Conservation (phyloP, 2,797 vertebrate species). For the Lutra lutra region DNA sequence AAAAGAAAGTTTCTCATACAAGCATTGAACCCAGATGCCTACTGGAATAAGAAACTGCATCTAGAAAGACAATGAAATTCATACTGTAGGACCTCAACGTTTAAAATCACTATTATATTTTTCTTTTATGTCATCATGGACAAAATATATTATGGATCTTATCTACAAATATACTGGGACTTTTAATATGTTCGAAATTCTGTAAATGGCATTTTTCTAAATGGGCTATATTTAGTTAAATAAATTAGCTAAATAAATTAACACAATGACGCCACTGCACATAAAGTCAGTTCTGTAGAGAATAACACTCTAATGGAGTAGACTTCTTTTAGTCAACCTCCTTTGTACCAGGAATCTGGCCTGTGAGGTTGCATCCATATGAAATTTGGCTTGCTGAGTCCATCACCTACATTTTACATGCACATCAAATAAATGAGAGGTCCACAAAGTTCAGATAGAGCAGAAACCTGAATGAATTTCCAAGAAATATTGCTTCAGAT, state of each 20-base stretch:
- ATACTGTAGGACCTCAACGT: background rate
- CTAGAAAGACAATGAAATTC: slow-evolving; percentile 5
- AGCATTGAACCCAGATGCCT: background rate
- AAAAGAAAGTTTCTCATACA: slow-evolving; percentile 19
- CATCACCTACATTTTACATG: background rate
- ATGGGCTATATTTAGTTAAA: slow-evolving; percentile 6
- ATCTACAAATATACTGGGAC: background rate
- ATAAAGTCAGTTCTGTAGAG: background rate
- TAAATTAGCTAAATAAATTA: background rate
- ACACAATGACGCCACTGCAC: background rate
- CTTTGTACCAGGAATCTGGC: background rate
- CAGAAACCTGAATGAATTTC: slow-evolving; percentile 44
- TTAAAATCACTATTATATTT: background rate
- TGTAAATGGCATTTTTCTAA: slow-evolving; percentile 33
- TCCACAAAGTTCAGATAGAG: slow-evolving; percentile 15
- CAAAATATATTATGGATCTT: background rate
- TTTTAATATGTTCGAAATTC: slow-evolving; percentile 16
- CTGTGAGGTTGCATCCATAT: background rate
- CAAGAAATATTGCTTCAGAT: slow-evolving; percentile 68
- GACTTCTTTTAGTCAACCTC: background rate
- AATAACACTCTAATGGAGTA: slow-evolving; percentile 2
- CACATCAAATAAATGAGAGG: slow-evolving; percentile 17
- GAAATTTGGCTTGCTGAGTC: background rate
- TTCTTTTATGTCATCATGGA: slow-evolving; percentile 39
- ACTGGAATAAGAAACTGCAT: slow-evolving; percentile 28